Evolutionary conservation across 2,888 invertebrate species (phyloP).

Genomic region (Dinocampus coccinellae): DNA sequence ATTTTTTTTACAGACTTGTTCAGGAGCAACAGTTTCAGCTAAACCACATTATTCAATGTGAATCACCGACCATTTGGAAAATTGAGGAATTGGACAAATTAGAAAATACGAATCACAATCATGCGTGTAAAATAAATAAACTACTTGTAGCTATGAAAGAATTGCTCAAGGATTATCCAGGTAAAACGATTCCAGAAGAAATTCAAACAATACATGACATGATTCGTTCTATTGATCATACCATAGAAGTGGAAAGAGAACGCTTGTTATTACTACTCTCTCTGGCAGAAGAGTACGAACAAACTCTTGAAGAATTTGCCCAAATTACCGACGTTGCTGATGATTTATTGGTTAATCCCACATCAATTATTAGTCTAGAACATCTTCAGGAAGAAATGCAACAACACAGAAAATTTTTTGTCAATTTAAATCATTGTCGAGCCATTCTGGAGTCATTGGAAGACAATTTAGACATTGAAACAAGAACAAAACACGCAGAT

Average conservation of each 20-base stretch:
- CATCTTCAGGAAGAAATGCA: slow-evolving; percentile 92
- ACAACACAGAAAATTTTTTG: slow-evolving; percentile 90
- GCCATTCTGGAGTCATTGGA: slow-evolving; percentile 89
- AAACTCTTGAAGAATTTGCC: slow-evolving; percentile 87
- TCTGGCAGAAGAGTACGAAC: slow-evolving; percentile 88
- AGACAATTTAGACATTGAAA: slow-evolving; percentile 85
- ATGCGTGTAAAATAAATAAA: slow-evolving; percentile 74
- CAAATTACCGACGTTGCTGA: slow-evolving; percentile 89
- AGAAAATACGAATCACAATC: slow-evolving; percentile 77
- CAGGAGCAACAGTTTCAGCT: slow-evolving; percentile 68
- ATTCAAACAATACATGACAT: slow-evolving; percentile 78
- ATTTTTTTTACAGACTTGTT: slow-evolving; percentile 51
- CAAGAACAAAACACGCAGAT: slow-evolving; percentile 79
- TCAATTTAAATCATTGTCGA: slow-evolving; percentile 88
- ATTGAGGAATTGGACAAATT: slow-evolving; percentile 79
- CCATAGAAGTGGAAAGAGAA: slow-evolving; percentile 80
- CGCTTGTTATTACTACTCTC: slow-evolving; percentile 81
- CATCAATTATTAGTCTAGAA: slow-evolving; percentile 81
- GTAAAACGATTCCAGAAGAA: slow-evolving; percentile 78
- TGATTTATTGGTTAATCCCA: slow-evolving; percentile 82
- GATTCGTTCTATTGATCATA: slow-evolving; percentile 78
- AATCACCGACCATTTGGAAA: slow-evolving; percentile 78
- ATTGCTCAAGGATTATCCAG: slow-evolving; percentile 79
- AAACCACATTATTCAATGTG: slow-evolving; percentile 74
- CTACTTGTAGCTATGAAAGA: slow-evolving; percentile 76